A percentile compares a stretch with the other conserved stretches of the same genome.
These are phyloP conservation scores for Sandelia bainsii DNA, from an alignment of 2,797 vertebrate species.

Conservation along the genomic window DNA sequence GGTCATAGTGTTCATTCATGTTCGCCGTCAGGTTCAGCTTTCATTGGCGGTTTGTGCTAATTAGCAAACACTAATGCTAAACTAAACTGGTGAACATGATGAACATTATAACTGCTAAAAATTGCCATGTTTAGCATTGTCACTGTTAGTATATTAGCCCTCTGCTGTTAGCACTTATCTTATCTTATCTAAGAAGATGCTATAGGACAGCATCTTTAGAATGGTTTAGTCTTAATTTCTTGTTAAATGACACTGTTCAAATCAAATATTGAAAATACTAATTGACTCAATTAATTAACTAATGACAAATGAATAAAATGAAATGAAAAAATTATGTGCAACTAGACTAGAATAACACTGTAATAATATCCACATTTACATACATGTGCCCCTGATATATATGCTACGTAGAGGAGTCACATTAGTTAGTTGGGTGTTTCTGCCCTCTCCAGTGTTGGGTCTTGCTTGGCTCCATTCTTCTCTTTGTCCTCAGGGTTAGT, in stretches of 20 bases:
- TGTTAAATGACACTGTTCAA: neutral
- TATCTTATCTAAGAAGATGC: too few relatives aligned
- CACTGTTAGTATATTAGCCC: neutral
- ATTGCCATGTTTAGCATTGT: neutral
- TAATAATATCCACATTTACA: neutral
- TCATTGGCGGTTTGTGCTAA: neutral
- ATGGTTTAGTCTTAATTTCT: neutral
- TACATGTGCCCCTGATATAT: neutral
- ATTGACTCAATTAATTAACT: neutral
- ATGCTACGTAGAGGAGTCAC: neutral
- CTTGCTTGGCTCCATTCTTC: neutral
- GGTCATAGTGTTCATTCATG: neutral
- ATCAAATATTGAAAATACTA: conserved; percentile 1
- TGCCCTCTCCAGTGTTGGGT: neutral
- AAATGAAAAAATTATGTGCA: neutral
- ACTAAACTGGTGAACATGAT: neutral
- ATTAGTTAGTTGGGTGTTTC: conserved; percentile 5
- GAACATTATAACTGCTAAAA: neutral
- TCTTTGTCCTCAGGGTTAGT: conserved; percentile 48
- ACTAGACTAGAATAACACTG: neutral
- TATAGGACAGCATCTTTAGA: too few relatives aligned
- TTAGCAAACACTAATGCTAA: neutral
- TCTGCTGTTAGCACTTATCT: too few relatives aligned
- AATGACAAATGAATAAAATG: neutral
- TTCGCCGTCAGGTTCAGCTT: neutral